These are phyloP conservation scores for Megaceryle maxima DNA, from an alignment of 2,113 vertebrate species.

Conservation along the genomic window DNA sequence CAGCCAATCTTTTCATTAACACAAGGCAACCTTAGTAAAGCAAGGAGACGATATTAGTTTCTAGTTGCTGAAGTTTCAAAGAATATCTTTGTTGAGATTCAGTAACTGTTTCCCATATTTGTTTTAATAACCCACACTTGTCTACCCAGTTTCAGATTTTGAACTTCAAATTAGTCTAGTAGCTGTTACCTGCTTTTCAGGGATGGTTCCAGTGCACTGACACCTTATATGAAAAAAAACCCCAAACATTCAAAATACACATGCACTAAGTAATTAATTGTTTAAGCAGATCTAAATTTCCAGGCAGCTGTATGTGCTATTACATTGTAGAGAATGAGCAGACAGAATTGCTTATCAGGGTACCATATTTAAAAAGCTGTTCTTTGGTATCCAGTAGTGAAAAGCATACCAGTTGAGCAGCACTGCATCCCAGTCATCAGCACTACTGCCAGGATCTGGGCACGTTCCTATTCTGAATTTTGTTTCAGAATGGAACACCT, in stretches of 20 bases:
- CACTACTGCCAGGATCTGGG: background rate
- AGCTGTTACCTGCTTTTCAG: background rate
- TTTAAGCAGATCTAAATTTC: background rate
- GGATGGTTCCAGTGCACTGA: accelerated
- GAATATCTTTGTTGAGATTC: background rate
- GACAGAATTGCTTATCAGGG: background rate
- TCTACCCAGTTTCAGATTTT: background rate
- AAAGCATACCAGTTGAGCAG: background rate
- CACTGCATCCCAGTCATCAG: background rate
- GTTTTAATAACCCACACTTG: background rate
- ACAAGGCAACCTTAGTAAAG: background rate
- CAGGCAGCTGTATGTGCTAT: background rate
- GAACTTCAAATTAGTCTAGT: background rate
- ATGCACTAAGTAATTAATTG: background rate
- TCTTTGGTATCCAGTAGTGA: background rate
- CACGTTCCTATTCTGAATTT: accelerated
- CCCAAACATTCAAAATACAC: background rate
- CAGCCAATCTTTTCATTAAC: background rate
- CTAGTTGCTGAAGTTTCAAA: background rate
- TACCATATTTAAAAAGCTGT: background rate
- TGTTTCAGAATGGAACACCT: background rate
- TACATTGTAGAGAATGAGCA: accelerated
- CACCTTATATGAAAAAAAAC: background rate
- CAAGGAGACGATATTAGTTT: background rate
- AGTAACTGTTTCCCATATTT: background rate